These are phyloP conservation scores for Calliphora vicina DNA, from an alignment of 1,140 invertebrate species.

Conservation along the genomic window DNA sequence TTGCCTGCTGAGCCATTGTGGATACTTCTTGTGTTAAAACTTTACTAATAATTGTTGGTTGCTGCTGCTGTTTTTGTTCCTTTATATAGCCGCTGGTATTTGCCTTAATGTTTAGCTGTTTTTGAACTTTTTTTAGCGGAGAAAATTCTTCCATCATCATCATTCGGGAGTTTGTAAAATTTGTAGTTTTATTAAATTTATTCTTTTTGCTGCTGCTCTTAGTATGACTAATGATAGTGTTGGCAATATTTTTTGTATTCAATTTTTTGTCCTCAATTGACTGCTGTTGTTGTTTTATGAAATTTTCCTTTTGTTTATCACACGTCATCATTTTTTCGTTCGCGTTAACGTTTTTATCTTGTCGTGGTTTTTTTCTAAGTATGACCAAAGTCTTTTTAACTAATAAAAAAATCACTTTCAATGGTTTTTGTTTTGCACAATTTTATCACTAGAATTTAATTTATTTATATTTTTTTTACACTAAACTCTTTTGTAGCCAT, in stretches of 20 bases:
- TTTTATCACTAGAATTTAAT: background rate
- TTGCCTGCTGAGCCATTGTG: slow-evolving; percentile 24
- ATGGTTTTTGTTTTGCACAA: background rate
- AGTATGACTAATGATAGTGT: slow-evolving; percentile 2
- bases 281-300: background rate
- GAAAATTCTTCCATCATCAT: background rate
- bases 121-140: background rate
- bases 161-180: background rate
- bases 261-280: background rate
- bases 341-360: background rate
- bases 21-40: background rate
- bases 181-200: slow-evolving; percentile 10
- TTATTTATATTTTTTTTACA: background rate
- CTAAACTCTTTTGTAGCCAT: background rate
- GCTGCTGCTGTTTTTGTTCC: background rate
- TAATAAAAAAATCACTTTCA: background rate
- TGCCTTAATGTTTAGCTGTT: background rate
- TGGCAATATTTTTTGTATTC: background rate
- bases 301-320: background rate
- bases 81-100: too few species aligned
- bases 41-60: slow-evolving; percentile 14
- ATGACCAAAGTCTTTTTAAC: background rate
- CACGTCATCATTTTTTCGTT: background rate
- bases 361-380: background rate
- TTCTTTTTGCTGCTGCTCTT: background rate